Evolutionary conservation across 2,888 invertebrate species (phyloP), one percentile per base, ranked within the genome.

Genomic region (Ectobius pallidus): DNA sequence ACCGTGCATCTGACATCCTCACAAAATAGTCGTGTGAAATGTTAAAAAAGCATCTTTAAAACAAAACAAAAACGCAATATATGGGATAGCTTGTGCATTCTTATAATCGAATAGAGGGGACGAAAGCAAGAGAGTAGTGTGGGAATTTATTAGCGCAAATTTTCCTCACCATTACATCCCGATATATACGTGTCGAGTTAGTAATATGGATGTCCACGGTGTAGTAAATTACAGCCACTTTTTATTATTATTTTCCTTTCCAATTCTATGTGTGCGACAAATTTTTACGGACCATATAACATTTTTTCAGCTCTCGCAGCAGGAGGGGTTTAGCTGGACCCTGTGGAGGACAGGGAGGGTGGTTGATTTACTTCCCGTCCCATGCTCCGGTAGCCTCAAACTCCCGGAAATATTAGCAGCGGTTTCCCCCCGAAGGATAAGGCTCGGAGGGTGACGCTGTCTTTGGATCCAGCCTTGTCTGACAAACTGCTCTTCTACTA

Each of bases 211-310:
- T 75, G 73, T 62, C 70, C 71, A 63, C 73, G 55, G 71, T 65
- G 58, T 79, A 81, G 79, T 82, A 82, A 83, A 83, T 83, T 83
- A 83, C 82, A 83, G 82, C 83, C 82, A 83, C 82, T 82, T 83
- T 83, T 83, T 82, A 80, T 81, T 82, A 80, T 82, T 82, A 82
- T 82, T 81, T 67, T 7, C 52, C 55, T 62, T 49, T 49, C 63
- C 61, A n/a, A 3, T 11, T 18, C 25, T 44, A 27, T 70, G 70
- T 58, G 70, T 42, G 70, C 39, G 70, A 70, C 70, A 65, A 65
- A 65, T 44, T 65, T 65, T 65, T 65, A 65, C 65, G 70, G 55
- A 39, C 58, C 70, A 58, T 70, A 70, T 55, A 69, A 69, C 52
- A 52, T 55, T n/a, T 69, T 69, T 69, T 39, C n/a, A n/a, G n/a